A percentile compares a stretch with the other conserved stretches of the same genome.
phyloP scores from a whole-genome alignment of 2,797 vertebrate species.

The Acanthornis magna region DNA sequence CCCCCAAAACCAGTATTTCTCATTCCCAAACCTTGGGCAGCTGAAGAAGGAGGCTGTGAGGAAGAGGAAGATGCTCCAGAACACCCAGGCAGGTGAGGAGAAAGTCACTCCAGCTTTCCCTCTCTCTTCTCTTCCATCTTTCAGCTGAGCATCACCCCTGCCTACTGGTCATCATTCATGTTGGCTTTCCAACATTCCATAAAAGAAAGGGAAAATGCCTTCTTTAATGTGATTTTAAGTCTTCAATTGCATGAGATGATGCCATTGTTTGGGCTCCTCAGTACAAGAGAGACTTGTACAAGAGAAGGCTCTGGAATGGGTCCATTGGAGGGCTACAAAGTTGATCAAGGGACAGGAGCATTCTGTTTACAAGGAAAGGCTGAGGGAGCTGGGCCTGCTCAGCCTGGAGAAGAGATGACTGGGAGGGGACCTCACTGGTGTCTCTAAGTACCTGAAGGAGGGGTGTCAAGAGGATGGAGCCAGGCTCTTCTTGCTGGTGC shows the following conservation, averaged over 20 bases:
- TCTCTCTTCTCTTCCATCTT: background rate
- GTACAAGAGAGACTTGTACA: background rate
- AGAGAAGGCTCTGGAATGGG: background rate
- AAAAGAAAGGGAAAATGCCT: background rate
- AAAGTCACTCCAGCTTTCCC: background rate
- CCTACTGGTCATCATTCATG: fast-evolving
- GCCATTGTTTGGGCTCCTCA: background rate
- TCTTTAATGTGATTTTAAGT: background rate
- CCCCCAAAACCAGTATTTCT: background rate
- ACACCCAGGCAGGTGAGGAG: background rate
- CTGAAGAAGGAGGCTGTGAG: background rate
- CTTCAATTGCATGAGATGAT: background rate
- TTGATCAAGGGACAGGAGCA: background rate
- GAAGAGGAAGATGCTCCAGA: background rate
- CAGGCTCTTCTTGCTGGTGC: background rate
- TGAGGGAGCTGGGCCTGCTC: background rate
- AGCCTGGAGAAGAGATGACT: background rate
- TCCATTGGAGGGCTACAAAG: fast-evolving
- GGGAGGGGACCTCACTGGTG: background rate
- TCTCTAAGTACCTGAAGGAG: background rate
- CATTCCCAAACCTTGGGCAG: background rate
- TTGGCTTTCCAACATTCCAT: background rate
- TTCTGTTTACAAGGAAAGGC: background rate
- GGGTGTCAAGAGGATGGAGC: background rate
- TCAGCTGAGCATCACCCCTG: background rate